Conservation (phyloP, 2,113 vertebrate genomes). For the Ptychochromis oligacanthus region DNA sequence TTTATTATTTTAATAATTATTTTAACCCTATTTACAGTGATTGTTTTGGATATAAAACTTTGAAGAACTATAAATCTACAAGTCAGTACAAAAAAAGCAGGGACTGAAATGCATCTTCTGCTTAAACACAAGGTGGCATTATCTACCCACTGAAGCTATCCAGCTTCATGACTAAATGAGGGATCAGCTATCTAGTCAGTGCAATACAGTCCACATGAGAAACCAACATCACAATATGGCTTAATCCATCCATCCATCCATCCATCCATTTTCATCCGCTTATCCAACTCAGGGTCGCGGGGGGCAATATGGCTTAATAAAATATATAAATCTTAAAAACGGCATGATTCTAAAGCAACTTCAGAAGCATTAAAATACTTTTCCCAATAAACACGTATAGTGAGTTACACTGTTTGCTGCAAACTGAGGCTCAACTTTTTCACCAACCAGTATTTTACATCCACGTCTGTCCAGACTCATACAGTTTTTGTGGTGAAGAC, state of each 20-base stretch:
- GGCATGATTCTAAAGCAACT: background rate
- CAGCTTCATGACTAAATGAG: background rate
- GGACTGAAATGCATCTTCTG: background rate
- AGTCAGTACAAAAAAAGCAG: background rate
- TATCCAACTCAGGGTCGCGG: too few relatives aligned
- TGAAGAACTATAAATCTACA: background rate
- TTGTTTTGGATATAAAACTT: background rate
- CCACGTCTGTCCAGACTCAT: background rate
- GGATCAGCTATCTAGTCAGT: background rate
- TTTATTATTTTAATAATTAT: background rate
- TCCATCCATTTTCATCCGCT: too few relatives aligned
- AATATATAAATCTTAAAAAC: too few relatives aligned
- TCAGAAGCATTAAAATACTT: background rate
- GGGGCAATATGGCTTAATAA: background rate
- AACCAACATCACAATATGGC: background rate
- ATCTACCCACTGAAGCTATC: conserved; percentile 13
- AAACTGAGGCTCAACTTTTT: background rate
- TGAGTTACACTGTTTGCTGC: background rate
- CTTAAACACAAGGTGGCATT: conserved; percentile 56
- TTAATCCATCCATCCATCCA: too few relatives aligned
- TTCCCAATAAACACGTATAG: background rate
- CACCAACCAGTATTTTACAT: background rate
- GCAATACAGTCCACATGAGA: background rate
- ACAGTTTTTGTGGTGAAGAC: too few relatives aligned
- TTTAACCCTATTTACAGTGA: background rate